Conservation (phyloP, 1,140 invertebrate species). For the Trigoniulus corallinus region DNA sequence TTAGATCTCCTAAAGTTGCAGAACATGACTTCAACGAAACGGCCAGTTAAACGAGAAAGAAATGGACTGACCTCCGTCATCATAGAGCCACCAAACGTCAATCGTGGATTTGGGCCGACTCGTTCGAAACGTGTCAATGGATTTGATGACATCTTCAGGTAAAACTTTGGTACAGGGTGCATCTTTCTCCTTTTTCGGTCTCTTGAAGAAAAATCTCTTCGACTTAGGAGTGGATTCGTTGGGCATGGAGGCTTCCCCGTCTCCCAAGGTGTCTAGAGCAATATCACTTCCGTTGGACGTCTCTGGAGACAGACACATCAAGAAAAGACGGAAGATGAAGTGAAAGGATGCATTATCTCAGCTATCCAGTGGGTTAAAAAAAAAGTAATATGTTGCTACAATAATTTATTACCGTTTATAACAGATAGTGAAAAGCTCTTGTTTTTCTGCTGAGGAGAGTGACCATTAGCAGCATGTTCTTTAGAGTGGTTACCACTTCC, state of each 20-base stretch:
- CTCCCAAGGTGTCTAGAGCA: too few relatives aligned
- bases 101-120: constrained; percentile 44
- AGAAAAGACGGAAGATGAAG: too few relatives aligned
- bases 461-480: too few relatives aligned
- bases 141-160: constrained; percentile 15
- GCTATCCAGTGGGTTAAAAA: too few relatives aligned
- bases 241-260: not conserved
- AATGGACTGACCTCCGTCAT: constrained; percentile 75
- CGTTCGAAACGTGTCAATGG: constrained; percentile 27
- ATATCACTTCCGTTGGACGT: too few relatives aligned
- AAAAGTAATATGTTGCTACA: too few relatives aligned
- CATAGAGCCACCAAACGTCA: constrained; percentile 95
- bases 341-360: too few relatives aligned
- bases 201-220: not conserved
- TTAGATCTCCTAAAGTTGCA: not conserved
- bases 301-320: too few relatives aligned
- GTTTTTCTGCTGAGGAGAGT: too few relatives aligned
- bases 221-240: not conserved
- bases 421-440: too few relatives aligned
- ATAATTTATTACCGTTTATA: too few relatives aligned
- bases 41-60: not conserved
- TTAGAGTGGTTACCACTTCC: too few relatives aligned
- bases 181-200: not conserved
- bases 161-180: not conserved
- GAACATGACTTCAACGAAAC: not conserved